These are phyloP conservation scores for Ceratitis capitata DNA, from an alignment of 1,140 invertebrate genomes.

Conservation along the genomic window DNA sequence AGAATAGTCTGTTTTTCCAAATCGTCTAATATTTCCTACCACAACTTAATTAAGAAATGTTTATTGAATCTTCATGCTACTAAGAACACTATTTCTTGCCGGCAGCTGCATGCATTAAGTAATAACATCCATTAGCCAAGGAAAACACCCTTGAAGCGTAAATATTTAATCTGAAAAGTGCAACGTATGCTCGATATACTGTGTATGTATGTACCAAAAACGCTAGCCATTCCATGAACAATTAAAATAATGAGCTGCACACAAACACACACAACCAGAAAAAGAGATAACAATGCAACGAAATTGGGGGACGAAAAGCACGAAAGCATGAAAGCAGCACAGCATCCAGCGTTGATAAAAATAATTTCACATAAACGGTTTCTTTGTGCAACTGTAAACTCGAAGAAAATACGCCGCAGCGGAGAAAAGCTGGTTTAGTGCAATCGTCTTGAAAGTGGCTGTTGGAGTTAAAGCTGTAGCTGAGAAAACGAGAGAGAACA, in stretches of 20 bases:
- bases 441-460: neutral
- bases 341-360: neutral
- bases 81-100: neutral
- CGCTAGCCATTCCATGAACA: neutral
- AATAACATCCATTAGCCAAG: neutral
- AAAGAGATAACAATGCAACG: neutral
- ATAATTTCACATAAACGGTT: neutral
- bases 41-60: neutral
- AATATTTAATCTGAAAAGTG: conserved; percentile 12
- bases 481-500: neutral
- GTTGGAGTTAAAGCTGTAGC: neutral
- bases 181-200: neutral
- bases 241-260: conserved; percentile 23
- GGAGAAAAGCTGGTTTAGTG: neutral
- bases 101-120: neutral
- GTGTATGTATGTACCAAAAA: neutral
- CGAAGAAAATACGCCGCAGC: neutral
- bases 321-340: too few relatives aligned
- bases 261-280: neutral
- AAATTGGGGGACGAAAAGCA: neutral
- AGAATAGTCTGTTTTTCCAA: too few relatives aligned
- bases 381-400: neutral
- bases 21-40: neutral
- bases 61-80: neutral
- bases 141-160: neutral